These are phyloP conservation scores for Epinephelus coioides DNA, from an alignment of 2,797 vertebrate species.

Conservation along the genomic window DNA sequence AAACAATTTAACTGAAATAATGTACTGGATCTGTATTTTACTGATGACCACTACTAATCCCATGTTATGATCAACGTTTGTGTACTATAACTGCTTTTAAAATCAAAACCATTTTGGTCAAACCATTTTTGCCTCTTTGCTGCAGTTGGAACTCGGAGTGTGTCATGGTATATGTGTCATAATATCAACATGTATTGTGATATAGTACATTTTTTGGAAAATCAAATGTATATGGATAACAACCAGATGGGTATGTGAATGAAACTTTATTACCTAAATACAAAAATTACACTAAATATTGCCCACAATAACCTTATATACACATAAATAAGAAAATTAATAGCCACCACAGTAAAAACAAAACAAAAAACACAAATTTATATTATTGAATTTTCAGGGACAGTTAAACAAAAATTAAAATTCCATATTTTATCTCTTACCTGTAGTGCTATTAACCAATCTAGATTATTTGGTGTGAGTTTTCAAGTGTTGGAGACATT, in stretches of 20 bases:
- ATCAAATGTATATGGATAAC: not conserved
- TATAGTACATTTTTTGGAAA: not conserved
- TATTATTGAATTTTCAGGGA: too few species aligned
- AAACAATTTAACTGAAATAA: not conserved
- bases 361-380: too few species aligned
- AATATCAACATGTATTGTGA: too few species aligned
- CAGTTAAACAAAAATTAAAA: too few species aligned
- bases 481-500: too few species aligned
- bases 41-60: not conserved
- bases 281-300: not conserved
- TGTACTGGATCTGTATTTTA: not conserved
- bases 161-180: too few species aligned
- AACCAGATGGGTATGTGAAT: not conserved
- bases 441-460: too few species aligned
- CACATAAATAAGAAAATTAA: not conserved
- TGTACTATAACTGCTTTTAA: not conserved
- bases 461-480: too few species aligned
- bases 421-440: too few species aligned
- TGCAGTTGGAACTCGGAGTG: not conserved
- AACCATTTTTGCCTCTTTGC: not conserved
- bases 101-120: not conserved
- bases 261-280: not conserved
- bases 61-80: not conserved
- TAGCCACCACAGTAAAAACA: too few species aligned
- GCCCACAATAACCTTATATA: not conserved